Base-by-base conservation (phyloP, 2,888 invertebrate species). In the Drosophila meridiana region DNA sequence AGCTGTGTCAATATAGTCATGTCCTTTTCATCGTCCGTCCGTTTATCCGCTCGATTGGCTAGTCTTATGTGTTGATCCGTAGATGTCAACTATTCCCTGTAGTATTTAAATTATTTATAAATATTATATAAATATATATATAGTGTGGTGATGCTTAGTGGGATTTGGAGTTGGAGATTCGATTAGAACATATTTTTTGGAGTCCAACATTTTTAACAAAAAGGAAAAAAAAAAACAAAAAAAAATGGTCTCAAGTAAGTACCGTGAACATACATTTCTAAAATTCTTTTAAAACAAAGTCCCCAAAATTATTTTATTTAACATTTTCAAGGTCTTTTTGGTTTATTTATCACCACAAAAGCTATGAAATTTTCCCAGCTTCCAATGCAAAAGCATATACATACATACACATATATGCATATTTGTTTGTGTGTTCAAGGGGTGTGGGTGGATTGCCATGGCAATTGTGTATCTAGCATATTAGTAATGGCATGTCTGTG, bases 241-340 rank as follows among this genome's bases (percentile, higher is more conserved):
- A 72, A 55, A 66, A 60, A 71, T 71, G 61, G 58, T 55, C 61
- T 45, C 45, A 79, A 65, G 64, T 68, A 56, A 66, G 42, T 68
- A 64, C 59, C 28, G 42, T 42, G 50, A 61, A 65, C 45, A 56
- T 73, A 76, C 60, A 79, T 79, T 65, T 73, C 69, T 69, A 40
- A 73, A 79, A 79, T 79, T 64, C 73, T 76, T 73, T 52, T 60
- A 30, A 20, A 70, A 52, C 65, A 70, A n/a, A 59, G 64, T 61
- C 64, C 14, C 42, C 60, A 36, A 67, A 72, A 76, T 79, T 57
- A 73, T 76, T 79, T 69, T 55, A 64, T 69, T 68, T 56, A 65
- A 67, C 66, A 59, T 69, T 78, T 76, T 73, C 80, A 78, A 73
- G 73, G 63, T 76, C 66, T 67, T 67, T 73, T 69, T 69, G 59